Evolutionary conservation across 2,888 invertebrate genomes (phyloP).

Genomic region (Cerastis leucographa): DNA sequence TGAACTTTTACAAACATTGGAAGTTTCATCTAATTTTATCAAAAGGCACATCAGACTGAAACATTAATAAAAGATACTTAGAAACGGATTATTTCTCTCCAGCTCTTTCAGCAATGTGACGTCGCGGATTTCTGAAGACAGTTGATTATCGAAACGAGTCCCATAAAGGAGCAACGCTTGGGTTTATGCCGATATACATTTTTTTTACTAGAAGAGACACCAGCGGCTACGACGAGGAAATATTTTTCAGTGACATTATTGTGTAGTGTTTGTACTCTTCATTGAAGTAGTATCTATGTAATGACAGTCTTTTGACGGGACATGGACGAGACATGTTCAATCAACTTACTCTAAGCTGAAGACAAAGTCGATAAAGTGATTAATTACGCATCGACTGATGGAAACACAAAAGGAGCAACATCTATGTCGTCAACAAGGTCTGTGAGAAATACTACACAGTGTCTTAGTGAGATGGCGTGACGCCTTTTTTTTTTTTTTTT

Average conservation of each 20-base stretch:
- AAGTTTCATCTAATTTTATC: conserved; percentile 21
- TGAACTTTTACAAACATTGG: not conserved
- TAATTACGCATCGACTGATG: not conserved
- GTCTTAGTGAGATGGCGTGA: not conserved
- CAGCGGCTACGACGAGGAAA: not conserved
- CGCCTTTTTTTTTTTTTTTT: too few relatives aligned
- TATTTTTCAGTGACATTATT: not conserved
- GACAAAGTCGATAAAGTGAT: not conserved
- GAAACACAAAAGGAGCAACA: not conserved
- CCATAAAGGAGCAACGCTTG: conserved; percentile 68
- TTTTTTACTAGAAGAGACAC: conserved; percentile 33
- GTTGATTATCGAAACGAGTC: conserved; percentile 84
- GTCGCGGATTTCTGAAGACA: conserved; percentile 79
- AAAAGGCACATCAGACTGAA: conserved; percentile 64
- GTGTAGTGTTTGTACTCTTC: not conserved
- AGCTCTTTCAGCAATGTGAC: conserved; percentile 73
- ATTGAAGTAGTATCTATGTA: not conserved
- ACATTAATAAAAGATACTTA: conserved; percentile 78
- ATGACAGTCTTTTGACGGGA: not conserved
- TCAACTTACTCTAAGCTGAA: not conserved
- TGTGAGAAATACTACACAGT: not conserved
- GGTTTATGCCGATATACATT: conserved; percentile 27
- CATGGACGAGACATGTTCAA: not conserved
- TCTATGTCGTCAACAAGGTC: not conserved
- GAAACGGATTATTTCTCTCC: conserved; percentile 75